Percentiles rank a stretch among this genome's conserved stretches.
Evolutionary conservation across 1,140 invertebrate species (phyloP).

Genomic region (Vollenhovia emeryi): DNA sequence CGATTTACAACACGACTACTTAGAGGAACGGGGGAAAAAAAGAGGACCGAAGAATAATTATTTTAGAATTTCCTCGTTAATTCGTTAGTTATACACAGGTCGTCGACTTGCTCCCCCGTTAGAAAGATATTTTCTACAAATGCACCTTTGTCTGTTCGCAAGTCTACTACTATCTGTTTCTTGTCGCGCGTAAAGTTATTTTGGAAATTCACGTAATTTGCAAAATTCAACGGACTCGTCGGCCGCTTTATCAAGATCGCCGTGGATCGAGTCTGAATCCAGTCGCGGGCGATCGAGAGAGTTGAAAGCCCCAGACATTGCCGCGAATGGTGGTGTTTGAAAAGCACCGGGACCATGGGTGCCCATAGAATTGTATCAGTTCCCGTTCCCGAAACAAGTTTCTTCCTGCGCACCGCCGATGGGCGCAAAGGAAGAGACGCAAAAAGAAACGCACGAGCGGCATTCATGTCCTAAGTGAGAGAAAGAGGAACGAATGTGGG

Average conservation of each 20-base stretch:
- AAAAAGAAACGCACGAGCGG: conserved; percentile 37
- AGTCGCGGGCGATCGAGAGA: conserved; percentile 20
- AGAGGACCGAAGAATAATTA: not conserved
- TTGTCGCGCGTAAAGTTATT: not conserved
- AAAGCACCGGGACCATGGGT: conserved; percentile 39
- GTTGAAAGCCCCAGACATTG: conserved; percentile 44
- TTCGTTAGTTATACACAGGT: not conserved
- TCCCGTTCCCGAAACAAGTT: conserved; percentile 59
- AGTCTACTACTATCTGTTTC: not conserved
- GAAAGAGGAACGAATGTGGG: not conserved
- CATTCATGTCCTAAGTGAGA: not conserved
- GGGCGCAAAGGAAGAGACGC: conserved; percentile 46
- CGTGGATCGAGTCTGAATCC: conserved; percentile 8
- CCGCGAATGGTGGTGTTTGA: conserved; percentile 47
- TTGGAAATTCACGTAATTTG: conserved; percentile 9
- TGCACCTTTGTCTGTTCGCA: not conserved
- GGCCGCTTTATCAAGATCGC: conserved; percentile 21
- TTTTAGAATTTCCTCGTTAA: not conserved
- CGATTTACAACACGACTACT: conserved; percentile 21
- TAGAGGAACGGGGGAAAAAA: not conserved
- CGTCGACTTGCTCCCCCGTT: not conserved
- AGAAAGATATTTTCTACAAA: not conserved
- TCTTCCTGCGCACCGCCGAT: conserved; percentile 45
- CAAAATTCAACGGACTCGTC: not conserved
- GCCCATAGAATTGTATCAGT: conserved; percentile 51